Conservation (phyloP, 53 echinoderm and acorn worm genomes). For the Hippasteria phrygiana region DNA sequence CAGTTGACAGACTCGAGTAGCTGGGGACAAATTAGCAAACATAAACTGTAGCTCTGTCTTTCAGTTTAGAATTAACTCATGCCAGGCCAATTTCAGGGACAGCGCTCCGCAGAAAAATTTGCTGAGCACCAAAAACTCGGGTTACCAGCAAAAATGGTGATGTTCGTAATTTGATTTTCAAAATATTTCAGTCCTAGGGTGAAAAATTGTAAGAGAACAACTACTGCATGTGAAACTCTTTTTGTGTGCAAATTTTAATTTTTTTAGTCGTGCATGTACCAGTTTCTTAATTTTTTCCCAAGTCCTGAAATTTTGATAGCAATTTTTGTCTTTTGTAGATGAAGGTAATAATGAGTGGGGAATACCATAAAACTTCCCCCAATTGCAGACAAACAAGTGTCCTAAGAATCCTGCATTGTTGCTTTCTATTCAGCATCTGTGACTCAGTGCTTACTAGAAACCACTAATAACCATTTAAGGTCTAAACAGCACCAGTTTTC, state of each 20-base stretch:
- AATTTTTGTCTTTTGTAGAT: neutral
- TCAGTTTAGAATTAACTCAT: conserved; percentile 1
- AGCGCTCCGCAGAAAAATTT: no score
- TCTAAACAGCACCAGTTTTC: neutral
- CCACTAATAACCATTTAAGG: neutral
- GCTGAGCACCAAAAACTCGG: no score
- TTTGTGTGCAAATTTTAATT: no score
- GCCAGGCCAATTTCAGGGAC: no score
- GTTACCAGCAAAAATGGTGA: no score
- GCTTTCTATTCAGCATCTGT: neutral
- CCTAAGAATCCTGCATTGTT: neutral
- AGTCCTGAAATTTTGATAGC: no score
- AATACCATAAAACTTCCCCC: neutral
- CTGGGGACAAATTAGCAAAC: neutral
- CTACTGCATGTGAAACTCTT: no score
- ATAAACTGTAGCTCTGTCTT: neutral
- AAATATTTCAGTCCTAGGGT: no score
- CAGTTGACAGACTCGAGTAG: neutral
- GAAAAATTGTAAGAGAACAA: no score
- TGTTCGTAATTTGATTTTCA: no score
- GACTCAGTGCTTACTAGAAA: neutral
- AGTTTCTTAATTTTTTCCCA: no score
- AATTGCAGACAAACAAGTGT: neutral
- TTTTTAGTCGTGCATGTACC: no score
- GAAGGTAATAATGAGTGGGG: neutral